Percentiles rank a stretch among this genome's conserved stretches.
phyloP scores from a whole-genome alignment of 1,140 invertebrate genomes.

The Sitophilus oryzae region DNA sequence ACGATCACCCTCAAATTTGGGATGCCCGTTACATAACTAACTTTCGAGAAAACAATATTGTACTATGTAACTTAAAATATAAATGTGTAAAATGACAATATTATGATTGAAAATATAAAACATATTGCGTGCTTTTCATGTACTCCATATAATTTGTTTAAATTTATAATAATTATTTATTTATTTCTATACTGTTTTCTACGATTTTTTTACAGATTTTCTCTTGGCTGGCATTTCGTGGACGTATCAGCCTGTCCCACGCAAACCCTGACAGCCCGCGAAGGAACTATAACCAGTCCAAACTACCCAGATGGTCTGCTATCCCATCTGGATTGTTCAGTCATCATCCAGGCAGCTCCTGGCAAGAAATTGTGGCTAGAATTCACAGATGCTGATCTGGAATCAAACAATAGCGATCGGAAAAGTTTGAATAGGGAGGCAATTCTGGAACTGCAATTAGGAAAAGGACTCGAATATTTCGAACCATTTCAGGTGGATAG shows the following conservation, averaged over 20 bases:
- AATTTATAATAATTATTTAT: too few relatives aligned
- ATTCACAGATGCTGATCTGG: slow-evolving; percentile 46
- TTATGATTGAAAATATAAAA: too few relatives aligned
- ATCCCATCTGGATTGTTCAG: slow-evolving; percentile 59
- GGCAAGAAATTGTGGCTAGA: slow-evolving; percentile 61
- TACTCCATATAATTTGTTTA: too few relatives aligned
- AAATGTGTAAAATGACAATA: too few relatives aligned
- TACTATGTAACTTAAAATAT: too few relatives aligned
- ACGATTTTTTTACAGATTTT: slow-evolving; percentile 48
- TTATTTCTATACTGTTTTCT: too few relatives aligned
- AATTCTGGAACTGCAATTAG: slow-evolving; percentile 51
- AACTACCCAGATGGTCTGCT: slow-evolving; percentile 65
- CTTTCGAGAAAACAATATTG: too few relatives aligned
- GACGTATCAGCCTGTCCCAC: slow-evolving; percentile 60
- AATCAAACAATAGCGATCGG: slow-evolving; percentile 18
- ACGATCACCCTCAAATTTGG: too few relatives aligned
- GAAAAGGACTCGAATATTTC: slow-evolving; percentile 45
- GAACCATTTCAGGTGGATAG: slow-evolving; percentile 48
- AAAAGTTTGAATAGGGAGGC: slow-evolving; percentile 41
- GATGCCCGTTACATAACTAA: too few relatives aligned
- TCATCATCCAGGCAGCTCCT: slow-evolving; percentile 57
- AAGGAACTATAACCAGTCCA: slow-evolving; percentile 54
- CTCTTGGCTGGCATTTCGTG: slow-evolving; percentile 59
- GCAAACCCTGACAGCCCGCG: slow-evolving; percentile 56
- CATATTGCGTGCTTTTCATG: too few relatives aligned